These are phyloP conservation scores for Poecilus cupreus DNA, from an alignment of 2,888 invertebrate genomes.

Conservation along the genomic window DNA sequence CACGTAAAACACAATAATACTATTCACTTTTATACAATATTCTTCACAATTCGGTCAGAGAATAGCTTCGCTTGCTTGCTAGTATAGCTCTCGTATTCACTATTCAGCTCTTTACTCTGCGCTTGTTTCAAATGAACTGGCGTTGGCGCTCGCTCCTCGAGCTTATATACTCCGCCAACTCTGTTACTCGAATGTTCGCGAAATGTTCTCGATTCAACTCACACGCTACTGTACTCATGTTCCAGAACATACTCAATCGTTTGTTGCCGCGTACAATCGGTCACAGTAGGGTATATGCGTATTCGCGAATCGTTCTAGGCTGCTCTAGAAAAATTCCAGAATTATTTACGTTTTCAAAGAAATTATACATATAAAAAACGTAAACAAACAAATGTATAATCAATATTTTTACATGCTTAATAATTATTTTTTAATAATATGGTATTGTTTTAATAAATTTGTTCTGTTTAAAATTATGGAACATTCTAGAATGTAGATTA, in stretches of 20 bases:
- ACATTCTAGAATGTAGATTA: neutral
- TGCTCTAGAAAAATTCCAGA: neutral
- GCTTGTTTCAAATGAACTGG: constrained; percentile 4
- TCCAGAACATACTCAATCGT: neutral
- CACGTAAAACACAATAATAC: neutral
- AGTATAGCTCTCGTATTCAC: neutral
- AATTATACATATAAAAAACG: neutral
- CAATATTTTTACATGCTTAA: too few species aligned
- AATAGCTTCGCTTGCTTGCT: too few species aligned
- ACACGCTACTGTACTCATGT: too few species aligned
- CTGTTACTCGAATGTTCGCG: neutral
- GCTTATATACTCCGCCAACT: neutral
- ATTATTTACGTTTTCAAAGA: neutral
- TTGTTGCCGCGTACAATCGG: neutral
- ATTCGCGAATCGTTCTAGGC: neutral
- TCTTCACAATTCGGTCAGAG: too few species aligned
- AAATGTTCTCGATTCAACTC: neutral
- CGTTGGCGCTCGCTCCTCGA: neutral
- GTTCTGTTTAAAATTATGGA: neutral
- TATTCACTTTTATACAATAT: neutral
- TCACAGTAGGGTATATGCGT: neutral
- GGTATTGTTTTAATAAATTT: neutral
- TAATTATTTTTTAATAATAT: neutral
- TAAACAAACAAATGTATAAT: too few species aligned
- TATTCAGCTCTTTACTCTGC: neutral